phyloP scores from a whole-genome alignment of 1,140 invertebrate genomes.

The Drosophila takahashii region DNA sequence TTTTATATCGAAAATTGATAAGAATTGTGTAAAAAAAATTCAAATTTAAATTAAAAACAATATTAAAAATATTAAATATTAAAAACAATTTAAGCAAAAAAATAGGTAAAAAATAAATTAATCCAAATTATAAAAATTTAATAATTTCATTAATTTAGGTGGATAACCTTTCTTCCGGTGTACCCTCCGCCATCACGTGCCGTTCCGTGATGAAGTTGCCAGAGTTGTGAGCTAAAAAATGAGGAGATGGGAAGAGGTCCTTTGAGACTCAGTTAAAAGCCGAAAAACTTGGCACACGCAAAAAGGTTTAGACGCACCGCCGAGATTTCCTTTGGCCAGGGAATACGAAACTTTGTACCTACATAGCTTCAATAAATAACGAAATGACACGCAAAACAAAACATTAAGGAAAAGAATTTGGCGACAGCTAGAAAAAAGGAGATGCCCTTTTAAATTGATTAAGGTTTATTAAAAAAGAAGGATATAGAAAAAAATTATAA shows the following conservation, averaged over 20 bases:
- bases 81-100: no score
- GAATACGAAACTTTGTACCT: conserved; percentile 51
- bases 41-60: no score
- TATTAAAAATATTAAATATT: no score
- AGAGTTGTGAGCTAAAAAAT: conserved; percentile 17
- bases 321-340: conserved; percentile 57
- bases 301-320: conserved; percentile 67
- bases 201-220: conserved; percentile 68
- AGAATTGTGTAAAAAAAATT: no score
- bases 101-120: no score
- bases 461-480: background rate
- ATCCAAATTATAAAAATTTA: background rate
- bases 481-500: background rate
- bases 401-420: conserved; percentile 2
- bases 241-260: background rate
- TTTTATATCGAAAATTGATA: no score
- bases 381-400: conserved; percentile 57
- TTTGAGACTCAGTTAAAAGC: conserved; percentile 61
- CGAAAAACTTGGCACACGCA: conserved; percentile 68
- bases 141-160: no score
- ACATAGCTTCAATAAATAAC: conserved; percentile 67
- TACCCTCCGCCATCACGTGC: conserved; percentile 44
- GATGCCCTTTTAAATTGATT: conserved; percentile 13
- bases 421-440: background rate
- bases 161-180: conserved; percentile 7